These are phyloP conservation scores for Fragum fragum DNA, from an alignment of 2,888 invertebrate species.

Conservation along the genomic window DNA sequence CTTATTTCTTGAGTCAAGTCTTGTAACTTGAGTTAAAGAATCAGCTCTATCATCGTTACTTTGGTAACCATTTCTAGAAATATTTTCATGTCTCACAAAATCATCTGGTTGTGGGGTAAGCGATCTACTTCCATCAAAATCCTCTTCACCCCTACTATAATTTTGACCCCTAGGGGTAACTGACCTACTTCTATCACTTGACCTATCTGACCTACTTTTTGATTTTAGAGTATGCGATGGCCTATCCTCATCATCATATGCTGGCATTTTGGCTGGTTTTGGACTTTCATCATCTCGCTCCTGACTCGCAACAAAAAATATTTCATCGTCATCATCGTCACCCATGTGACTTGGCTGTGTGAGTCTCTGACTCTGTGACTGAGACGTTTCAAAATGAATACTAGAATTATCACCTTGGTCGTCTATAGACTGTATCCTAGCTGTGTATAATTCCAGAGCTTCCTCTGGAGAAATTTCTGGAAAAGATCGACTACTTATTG, in stretches of 20 bases:
- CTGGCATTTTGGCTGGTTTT: constrained; percentile 70
- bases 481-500: constrained; percentile 79
- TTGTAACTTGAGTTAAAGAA: constrained; percentile 63
- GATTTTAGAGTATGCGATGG: constrained; percentile 63
- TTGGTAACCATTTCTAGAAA: constrained; percentile 53
- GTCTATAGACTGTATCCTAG: constrained; percentile 60
- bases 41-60: constrained; percentile 62
- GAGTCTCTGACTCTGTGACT: constrained; percentile 63
- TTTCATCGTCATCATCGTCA: constrained; percentile 76
- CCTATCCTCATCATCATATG: constrained; percentile 69
- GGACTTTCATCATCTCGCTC: constrained; percentile 68
- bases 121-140: constrained; percentile 64
- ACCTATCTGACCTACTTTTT: constrained; percentile 15
- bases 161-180: constrained; percentile 59
- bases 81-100: constrained; percentile 27
- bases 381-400: constrained; percentile 68
- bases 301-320: constrained; percentile 75
- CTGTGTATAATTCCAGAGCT: constrained; percentile 71
- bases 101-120: constrained; percentile 51
- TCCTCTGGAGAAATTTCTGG: constrained; percentile 81
- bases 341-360: constrained; percentile 42
- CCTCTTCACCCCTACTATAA: constrained; percentile 33
- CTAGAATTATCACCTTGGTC: constrained; percentile 67
- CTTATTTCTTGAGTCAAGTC: constrained; percentile 58
- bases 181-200: constrained; percentile 49